A percentile compares a stretch with the other conserved stretches of the same genome.
Evolutionary conservation across 2,113 vertebrate genomes (phyloP).

Genomic region (Lophura nycthemera): DNA sequence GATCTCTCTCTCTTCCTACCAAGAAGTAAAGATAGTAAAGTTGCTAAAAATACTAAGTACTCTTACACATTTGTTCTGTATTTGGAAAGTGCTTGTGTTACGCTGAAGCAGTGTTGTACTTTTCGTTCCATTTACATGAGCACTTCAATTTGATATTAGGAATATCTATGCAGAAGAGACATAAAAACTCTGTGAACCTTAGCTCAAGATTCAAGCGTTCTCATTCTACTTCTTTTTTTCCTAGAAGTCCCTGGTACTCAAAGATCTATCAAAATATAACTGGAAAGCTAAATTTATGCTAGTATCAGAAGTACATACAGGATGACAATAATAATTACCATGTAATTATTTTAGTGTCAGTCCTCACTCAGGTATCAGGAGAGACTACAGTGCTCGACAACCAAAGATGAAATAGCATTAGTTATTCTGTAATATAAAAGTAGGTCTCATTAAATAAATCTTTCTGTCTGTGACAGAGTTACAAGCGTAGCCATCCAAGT

Average conservation of each 20-base stretch:
- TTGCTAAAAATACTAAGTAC: not conserved
- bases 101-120: not conserved
- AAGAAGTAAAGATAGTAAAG: not conserved
- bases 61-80: not conserved
- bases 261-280: not conserved
- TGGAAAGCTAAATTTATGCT: not conserved
- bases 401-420: not conserved
- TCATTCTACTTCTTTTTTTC: accelerated
- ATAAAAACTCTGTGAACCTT: not conserved
- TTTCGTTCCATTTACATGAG: not conserved
- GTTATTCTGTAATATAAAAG: not conserved
- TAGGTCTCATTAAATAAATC: not conserved
- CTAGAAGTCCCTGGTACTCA: not conserved
- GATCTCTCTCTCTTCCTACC: not conserved
- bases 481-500: not conserved
- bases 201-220: not conserved
- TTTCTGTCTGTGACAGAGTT: not conserved
- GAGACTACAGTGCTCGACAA: not conserved
- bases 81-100: not conserved
- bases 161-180: not conserved
- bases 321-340: not conserved
- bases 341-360: not conserved
- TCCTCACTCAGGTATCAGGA: not conserved
- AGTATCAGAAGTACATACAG: not conserved
- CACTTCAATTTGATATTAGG: not conserved